Evolutionary conservation across 2,888 invertebrate species (phyloP), one percentile per base, ranked within the genome.

Genomic region (Zygaena filipendulae): DNA sequence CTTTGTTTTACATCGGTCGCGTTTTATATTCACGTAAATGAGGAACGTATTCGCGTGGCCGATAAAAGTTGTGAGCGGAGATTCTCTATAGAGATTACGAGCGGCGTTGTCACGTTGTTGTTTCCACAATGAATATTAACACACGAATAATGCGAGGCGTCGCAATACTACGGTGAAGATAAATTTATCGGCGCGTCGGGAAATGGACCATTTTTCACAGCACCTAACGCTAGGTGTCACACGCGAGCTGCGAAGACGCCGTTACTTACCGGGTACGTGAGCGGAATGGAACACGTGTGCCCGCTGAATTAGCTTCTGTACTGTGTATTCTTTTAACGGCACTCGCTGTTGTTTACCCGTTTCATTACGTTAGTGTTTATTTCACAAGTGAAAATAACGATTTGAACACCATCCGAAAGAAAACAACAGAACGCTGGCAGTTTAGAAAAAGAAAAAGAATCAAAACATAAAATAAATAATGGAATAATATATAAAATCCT

Each of bases 51-150:
- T n/a, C n/a, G n/a, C n/a, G n/a, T n/a, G n/a, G n/a, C n/a, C n/a
- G n/a, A n/a, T n/a, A n/a, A n/a, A n/a, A n/a, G n/a, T n/a, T n/a
- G n/a, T n/a, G n/a, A n/a, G n/a, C n/a, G n/a, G n/a, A n/a, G n/a
- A n/a, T n/a, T n/a, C n/a, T n/a, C n/a, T n/a, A n/a, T n/a, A n/a
- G n/a, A n/a, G n/a, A n/a, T n/a, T n/a, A n/a, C n/a, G n/a, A n/a
- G n/a, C n/a, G n/a, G n/a, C n/a, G n/a, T n/a, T n/a, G n/a, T n/a
- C n/a, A n/a, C n/a, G n/a, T n/a, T n/a, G n/a, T n/a, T n/a, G n/a
- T 64, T 60, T 51, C 54, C 59, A 59, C 68, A 69, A 70, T 71
- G 72, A 77, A 74, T 77, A 75, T 74, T 74, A 75, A 77, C 75
- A 69, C 60, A n/a, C 54, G 56, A 60, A 62, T 68, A 75, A 63